phyloP scores from a whole-genome alignment of 2,113 vertebrate species.

The Labeo catla region DNA sequence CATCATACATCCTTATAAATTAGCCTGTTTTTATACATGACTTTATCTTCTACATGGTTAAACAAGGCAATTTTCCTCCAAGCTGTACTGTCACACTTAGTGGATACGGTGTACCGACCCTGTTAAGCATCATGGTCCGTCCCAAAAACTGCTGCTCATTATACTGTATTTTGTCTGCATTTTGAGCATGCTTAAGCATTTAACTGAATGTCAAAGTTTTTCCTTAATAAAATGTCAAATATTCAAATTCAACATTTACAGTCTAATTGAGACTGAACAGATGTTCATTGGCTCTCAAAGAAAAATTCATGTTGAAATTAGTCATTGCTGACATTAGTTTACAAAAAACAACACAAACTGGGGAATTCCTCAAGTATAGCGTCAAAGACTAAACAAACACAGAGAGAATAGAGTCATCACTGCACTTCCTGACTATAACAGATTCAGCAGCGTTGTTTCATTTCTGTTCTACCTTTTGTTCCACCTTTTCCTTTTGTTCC shows the following conservation, averaged over 20 bases:
- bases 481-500: not conserved
- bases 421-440: slow-evolving; percentile 7
- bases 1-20: not conserved
- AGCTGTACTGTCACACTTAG: not conserved
- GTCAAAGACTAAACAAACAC: slow-evolving; percentile 13
- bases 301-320: not conserved
- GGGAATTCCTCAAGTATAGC: not conserved
- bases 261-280: not conserved
- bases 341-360: not conserved
- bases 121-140: not conserved
- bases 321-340: not conserved
- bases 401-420: not conserved
- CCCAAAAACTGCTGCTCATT: not conserved
- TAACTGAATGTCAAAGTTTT: too few relatives aligned
- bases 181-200: not conserved
- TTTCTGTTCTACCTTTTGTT: not conserved
- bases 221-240: not conserved
- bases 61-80: not conserved
- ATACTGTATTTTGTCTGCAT: not conserved
- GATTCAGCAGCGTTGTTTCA: not conserved
- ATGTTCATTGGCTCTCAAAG: not conserved
- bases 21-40: not conserved
- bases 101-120: not conserved
- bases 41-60: not conserved
- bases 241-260: not conserved